Evolutionary conservation across 1,140 invertebrate genomes (phyloP), one percentile per base, ranked within the genome.

Genomic region (Drosophila trapezifrons): DNA sequence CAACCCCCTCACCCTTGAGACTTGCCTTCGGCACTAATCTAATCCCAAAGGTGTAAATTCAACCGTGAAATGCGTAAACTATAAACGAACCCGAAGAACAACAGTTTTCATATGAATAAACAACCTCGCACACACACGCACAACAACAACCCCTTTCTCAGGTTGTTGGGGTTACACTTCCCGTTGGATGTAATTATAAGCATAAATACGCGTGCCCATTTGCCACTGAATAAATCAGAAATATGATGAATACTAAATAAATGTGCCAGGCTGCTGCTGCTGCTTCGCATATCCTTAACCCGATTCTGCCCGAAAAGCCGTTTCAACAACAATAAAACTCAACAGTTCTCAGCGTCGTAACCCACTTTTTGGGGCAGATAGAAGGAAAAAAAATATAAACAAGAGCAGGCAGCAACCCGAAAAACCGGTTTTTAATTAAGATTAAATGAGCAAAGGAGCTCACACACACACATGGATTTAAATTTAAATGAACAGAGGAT

Each of bases 351-450:
- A n/a, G 67, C 54, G 46, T 43, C 47, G 42, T 71, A 66, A 63
- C 70, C 77, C 58, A 77, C 74, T 43, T 77, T 78, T 77, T 63
- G 45, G 75, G 67, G 74, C 64, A 45, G 37, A 43, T 20, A 72
- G 20, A 45, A 20, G 12, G 27, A 20, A 29, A 75, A 63, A 38
- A 52, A 47, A 55, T 55, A 58, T 58, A 65, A 60, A 56, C 78
- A 72, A 57, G 37, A 35, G 57, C 38, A 74, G 60, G 60, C 42
- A 55, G 67, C 54, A 83, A 71, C 83, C 76, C 76, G 67, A 87
- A 90, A 87, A 89, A 89, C 84, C 84, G 84, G 84, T 89, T 89
- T 85, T 89, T 89, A 89, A 89, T 89, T 89, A 89, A 89, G 86
- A 89, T 89, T 89, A 89, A 89, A 89, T 89, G 80, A 83, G 86